phyloP scores from a whole-genome alignment of 2,888 invertebrate species.

The Limenitis camilla region DNA sequence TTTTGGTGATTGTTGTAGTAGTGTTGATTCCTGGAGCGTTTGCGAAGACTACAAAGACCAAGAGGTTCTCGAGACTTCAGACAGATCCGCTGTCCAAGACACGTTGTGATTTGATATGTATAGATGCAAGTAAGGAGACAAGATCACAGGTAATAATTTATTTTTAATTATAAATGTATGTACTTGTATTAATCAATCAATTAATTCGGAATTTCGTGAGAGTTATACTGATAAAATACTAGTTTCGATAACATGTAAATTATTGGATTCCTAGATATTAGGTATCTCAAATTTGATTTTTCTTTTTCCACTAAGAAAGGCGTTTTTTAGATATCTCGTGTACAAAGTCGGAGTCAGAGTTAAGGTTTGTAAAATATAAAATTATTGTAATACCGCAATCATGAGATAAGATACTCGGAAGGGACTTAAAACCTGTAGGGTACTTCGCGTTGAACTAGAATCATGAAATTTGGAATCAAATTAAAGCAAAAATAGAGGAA shows the following conservation, averaged over 20 bases:
- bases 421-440: too few relatives aligned
- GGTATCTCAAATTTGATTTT: not conserved
- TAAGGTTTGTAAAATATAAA: too few relatives aligned
- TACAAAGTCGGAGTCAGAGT: too few relatives aligned
- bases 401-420: too few relatives aligned
- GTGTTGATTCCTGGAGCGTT: conserved; percentile 39
- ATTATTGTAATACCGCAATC: too few relatives aligned
- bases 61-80: conserved; percentile 54
- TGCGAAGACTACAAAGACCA: conserved; percentile 47
- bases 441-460: too few relatives aligned
- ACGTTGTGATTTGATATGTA: conserved; percentile 76
- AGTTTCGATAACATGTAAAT: not conserved
- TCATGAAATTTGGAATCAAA: too few relatives aligned
- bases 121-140: conserved; percentile 51
- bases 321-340: too few relatives aligned
- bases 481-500: too few relatives aligned
- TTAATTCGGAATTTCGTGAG: not conserved
- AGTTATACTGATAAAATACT: not conserved
- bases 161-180: not conserved
- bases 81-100: conserved; percentile 73
- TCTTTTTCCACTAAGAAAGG: too few relatives aligned
- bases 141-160: conserved; percentile 45
- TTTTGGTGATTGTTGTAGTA: conserved; percentile 35
- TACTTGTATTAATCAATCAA: not conserved
- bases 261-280: not conserved